A percentile compares a stretch with the other conserved stretches of the same genome.
phyloP scores from a whole-genome alignment of 2,888 invertebrate species.

The Andrena bucephala region DNA sequence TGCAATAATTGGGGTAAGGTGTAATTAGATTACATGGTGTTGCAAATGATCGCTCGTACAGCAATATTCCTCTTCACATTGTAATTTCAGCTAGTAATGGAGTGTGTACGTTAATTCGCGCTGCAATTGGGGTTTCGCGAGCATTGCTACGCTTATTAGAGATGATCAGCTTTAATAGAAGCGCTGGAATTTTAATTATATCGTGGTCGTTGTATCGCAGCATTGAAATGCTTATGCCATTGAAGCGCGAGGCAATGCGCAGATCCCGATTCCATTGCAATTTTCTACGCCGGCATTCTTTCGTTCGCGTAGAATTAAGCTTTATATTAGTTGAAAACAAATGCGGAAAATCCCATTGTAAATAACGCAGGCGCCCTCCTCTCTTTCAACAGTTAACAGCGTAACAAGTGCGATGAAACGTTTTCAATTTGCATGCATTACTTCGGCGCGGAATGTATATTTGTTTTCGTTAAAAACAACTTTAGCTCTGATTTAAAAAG shows the following conservation, averaged over 20 bases:
- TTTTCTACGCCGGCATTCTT: conserved; percentile 3
- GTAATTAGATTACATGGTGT: conserved; percentile 42
- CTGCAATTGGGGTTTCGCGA: conserved; percentile 50
- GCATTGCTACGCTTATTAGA: conserved; percentile 41
- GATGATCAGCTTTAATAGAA: conserved; percentile 56
- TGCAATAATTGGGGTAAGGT: conserved; percentile 50
- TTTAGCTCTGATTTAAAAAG: neutral
- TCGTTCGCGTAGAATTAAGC: neutral
- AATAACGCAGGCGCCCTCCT: neutral
- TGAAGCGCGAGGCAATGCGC: neutral
- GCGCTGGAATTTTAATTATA: conserved; percentile 52
- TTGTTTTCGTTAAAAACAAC: neutral
- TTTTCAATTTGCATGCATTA: conserved; percentile 1
- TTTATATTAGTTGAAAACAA: neutral
- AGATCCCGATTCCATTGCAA: neutral
- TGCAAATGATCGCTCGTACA: conserved; percentile 28
- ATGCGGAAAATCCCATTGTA: neutral
- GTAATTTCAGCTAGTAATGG: conserved; percentile 45
- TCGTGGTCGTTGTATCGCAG: conserved; percentile 26
- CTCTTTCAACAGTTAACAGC: neutral
- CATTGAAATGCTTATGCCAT: conserved; percentile 18
- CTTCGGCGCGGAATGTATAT: neutral
- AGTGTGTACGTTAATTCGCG: conserved; percentile 39
- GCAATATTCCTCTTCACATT: conserved; percentile 41
- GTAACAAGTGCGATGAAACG: neutral